A percentile compares a stretch with the other conserved stretches of the same genome.
Evolutionary conservation across 2,888 invertebrate species (phyloP).

Genomic region (Elegia similella): DNA sequence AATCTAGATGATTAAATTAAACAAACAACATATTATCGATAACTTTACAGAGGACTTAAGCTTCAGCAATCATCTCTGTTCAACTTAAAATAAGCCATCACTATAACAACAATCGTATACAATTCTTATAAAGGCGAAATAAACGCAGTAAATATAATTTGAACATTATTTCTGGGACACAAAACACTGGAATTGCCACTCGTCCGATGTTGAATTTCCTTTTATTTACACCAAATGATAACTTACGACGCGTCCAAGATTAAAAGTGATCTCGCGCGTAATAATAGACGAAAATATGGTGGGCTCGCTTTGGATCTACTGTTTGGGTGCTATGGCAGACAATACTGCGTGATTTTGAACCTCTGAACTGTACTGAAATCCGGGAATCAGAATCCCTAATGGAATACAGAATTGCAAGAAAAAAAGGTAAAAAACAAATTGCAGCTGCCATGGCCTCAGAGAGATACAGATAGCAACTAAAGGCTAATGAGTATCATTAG

Average conservation of each 20-base stretch:
- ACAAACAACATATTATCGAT: no score
- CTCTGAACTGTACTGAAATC: no score
- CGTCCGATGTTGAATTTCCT: slow-evolving; percentile 43
- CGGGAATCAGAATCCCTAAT: no score
- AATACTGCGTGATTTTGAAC: no score
- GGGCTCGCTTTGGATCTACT: slow-evolving; percentile 25
- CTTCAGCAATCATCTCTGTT: background rate
- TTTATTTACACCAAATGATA: slow-evolving; percentile 57
- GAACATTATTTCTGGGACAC: slow-evolving; percentile 28
- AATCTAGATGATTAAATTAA: background rate
- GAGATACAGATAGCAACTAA: no score
- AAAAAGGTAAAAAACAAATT: no score
- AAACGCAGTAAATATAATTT: slow-evolving; percentile 8
- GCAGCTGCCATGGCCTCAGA: no score
- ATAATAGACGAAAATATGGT: slow-evolving; percentile 62
- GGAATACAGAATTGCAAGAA: no score
- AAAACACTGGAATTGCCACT: slow-evolving; percentile 22
- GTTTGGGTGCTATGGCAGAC: no score
- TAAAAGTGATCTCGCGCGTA: slow-evolving; percentile 67
- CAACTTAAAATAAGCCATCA: no score
- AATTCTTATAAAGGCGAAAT: slow-evolving; percentile 10
- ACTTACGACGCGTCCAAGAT: slow-evolving; percentile 61
- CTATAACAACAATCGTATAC: background rate
- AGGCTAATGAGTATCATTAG: no score
- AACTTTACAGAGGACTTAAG: background rate